Conservation (phyloP, 2,888 invertebrate genomes). For the Agrochola circellaris region DNA sequence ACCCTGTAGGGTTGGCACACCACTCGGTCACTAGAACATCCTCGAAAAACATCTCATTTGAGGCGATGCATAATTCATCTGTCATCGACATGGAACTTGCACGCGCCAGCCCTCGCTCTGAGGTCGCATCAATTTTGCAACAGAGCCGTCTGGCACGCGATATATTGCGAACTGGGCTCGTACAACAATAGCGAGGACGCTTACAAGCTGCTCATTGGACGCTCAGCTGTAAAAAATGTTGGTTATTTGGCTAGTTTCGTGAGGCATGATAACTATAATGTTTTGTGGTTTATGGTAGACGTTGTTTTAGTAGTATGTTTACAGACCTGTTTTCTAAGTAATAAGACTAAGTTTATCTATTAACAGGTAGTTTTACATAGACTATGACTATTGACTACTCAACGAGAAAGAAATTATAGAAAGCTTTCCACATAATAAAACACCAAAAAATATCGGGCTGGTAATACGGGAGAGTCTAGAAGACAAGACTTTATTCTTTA, state of each 20-base stretch:
- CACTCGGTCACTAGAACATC: constrained; percentile 37
- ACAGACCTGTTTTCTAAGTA: background rate
- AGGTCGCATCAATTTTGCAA: constrained; percentile 66
- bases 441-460: background rate
- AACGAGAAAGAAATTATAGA: background rate
- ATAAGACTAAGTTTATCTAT: background rate
- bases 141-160: constrained; percentile 27
- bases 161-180: constrained; percentile 52
- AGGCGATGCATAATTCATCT: constrained; percentile 65
- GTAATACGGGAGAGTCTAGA: background rate
- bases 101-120: constrained; percentile 52
- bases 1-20: constrained; percentile 3
- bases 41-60: constrained; percentile 58
- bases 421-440: no score
- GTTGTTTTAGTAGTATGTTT: constrained; percentile 5
- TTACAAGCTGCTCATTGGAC: constrained; percentile 60
- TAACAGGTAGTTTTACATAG: background rate
- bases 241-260: constrained; percentile 44
- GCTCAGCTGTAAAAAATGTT: constrained; percentile 47
- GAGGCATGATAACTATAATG: constrained; percentile 27
- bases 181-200: constrained; percentile 49
- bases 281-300: constrained; percentile 36
- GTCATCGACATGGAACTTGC: constrained; percentile 69
- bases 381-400: background rate
- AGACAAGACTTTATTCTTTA: no score